phyloP scores from a whole-genome alignment of 2,888 invertebrate species.

The Mimumesa dahlbomi region DNA sequence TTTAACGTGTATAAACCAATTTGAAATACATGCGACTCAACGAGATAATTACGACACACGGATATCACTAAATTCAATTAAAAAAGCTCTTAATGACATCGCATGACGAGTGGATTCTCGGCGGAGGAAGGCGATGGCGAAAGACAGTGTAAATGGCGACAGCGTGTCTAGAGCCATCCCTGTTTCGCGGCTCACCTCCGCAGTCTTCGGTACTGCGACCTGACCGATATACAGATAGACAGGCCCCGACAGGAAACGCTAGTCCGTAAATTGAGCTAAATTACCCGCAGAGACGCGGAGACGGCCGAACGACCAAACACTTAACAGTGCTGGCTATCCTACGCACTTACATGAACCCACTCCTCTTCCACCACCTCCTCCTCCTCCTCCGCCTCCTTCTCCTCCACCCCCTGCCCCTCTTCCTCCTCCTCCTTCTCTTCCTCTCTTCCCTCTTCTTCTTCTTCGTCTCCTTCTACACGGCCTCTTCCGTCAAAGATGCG shows the following conservation, averaged over 20 bases:
- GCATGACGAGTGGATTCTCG: too few species aligned
- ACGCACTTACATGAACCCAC: conserved; percentile 70
- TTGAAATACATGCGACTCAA: too few species aligned
- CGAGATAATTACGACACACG: too few species aligned
- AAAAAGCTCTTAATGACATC: too few species aligned
- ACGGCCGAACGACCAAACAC: conserved; percentile 43
- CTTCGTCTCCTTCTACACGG: conserved; percentile 29
- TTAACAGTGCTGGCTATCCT: conserved; percentile 67
- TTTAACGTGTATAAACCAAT: too few species aligned
- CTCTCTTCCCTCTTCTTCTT: conserved; percentile 20
- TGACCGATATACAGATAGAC: conserved; percentile 69
- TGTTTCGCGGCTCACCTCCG: conserved; percentile 37
- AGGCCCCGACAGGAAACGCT: conserved; percentile 73
- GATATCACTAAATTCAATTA: too few species aligned
- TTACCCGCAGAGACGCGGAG: conserved; percentile 67
- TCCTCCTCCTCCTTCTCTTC: conserved; percentile 20
- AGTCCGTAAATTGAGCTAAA: conserved; percentile 78
- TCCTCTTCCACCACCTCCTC: conserved; percentile 8
- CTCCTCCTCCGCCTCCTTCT: conserved; percentile 28
- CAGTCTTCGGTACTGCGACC: conserved; percentile 60
- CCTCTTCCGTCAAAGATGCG: conserved; percentile 62
- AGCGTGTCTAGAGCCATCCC: conserved; percentile 58
- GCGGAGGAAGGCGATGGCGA: conserved; percentile 25
- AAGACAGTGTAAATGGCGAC: conserved; percentile 57
- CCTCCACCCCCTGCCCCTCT: conserved; percentile 17